Evolutionary conservation across 2,888 invertebrate species (phyloP).

Genomic region (Cerastoderma edule): DNA sequence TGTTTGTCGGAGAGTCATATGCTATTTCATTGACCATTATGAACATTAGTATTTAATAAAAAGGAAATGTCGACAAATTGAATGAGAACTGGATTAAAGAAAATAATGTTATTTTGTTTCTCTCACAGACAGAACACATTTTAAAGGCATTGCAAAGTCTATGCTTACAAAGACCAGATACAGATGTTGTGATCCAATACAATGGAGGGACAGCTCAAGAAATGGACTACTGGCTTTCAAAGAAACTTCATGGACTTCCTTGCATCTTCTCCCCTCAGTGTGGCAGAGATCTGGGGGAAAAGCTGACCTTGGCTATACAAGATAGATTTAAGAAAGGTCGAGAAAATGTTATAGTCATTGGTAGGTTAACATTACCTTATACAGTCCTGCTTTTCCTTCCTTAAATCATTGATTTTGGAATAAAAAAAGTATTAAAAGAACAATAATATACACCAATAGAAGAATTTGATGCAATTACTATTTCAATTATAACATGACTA

Average conservation of each 20-base stretch:
- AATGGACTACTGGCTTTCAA: slow-evolving; percentile 66
- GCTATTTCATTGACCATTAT: no score
- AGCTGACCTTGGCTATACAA: slow-evolving; percentile 57
- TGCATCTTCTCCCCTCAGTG: slow-evolving; percentile 54
- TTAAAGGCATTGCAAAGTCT: slow-evolving; percentile 43
- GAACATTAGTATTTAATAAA: neutral
- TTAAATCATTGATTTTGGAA: no score
- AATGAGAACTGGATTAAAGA: no score
- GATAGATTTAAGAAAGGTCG: slow-evolving; percentile 59
- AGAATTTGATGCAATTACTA: no score
- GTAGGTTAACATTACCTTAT: no score
- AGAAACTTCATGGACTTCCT: slow-evolving; percentile 39
- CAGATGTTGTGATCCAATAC: slow-evolving; percentile 62
- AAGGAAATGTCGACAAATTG: no score
- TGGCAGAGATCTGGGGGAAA: slow-evolving; percentile 62
- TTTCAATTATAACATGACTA: no score
- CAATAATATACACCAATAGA: no score
- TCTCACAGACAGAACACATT: slow-evolving; percentile 67
- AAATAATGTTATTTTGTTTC: no score
- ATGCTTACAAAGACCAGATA: slow-evolving; percentile 15
- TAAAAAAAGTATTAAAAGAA: no score
- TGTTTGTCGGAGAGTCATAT: no score
- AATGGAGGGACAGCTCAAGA: slow-evolving; percentile 58
- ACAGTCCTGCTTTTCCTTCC: no score
- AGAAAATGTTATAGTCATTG: slow-evolving; percentile 65